phyloP scores from a whole-genome alignment of 2,113 vertebrate species.

The Saccopteryx leptura region DNA sequence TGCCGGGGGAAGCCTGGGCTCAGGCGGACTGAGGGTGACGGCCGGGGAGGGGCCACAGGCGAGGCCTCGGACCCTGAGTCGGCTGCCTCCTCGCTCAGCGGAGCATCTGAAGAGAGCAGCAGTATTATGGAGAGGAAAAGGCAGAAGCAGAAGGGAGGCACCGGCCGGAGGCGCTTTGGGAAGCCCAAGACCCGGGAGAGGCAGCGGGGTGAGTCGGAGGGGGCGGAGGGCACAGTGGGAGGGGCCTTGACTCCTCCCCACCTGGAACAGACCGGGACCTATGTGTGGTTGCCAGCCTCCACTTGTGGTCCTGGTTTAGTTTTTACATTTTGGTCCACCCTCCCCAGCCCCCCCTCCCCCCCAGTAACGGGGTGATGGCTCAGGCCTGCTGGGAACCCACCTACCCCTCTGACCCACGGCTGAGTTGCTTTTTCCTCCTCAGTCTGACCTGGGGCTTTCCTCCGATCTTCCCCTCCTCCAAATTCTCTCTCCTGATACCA shows the following conservation, averaged over 20 bases:
- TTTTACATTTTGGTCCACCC: neutral
- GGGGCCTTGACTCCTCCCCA: too few relatives aligned
- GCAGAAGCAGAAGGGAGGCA: slow-evolving; percentile 80
- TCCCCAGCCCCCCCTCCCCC: too few relatives aligned
- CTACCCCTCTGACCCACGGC: neutral
- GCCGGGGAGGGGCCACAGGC: slow-evolving; percentile 64
- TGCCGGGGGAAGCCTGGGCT: slow-evolving; percentile 75
- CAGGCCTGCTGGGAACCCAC: neutral
- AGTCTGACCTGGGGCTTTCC: neutral
- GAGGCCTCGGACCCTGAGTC: slow-evolving; percentile 82
- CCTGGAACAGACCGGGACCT: neutral
- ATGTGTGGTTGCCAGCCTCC: neutral
- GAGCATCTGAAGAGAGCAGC: slow-evolving; percentile 77
- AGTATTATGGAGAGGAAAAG: slow-evolving; percentile 69
- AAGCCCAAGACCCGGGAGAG: slow-evolving; percentile 91
- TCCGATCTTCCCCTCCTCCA: neutral
- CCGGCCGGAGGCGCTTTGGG: slow-evolving; percentile 89
- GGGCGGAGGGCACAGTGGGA: rapidly evolving
- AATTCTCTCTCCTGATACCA: neutral
- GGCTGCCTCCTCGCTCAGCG: slow-evolving; percentile 76
- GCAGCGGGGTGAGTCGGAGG: slow-evolving; percentile 90
- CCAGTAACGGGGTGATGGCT: too few relatives aligned
- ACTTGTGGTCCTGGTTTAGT: neutral
- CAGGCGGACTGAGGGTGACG: slow-evolving; percentile 79
- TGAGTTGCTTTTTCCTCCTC: neutral